Evolutionary conservation across 1,140 invertebrate genomes (phyloP).

Genomic region (Saccostrea echinata): DNA sequence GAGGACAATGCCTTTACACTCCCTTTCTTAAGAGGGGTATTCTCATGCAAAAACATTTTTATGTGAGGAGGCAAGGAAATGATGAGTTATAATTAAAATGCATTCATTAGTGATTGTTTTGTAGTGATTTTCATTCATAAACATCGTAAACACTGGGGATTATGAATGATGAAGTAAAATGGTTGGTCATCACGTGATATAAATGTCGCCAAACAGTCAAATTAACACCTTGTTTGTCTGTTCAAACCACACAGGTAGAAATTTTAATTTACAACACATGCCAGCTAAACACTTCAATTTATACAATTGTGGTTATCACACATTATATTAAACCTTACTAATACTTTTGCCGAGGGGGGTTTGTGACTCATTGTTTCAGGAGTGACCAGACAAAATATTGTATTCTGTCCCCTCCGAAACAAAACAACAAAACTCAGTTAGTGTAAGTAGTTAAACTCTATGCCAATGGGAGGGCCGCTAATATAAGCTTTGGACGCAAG

Average conservation of each 20-base stretch:
- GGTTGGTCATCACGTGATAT: not conserved
- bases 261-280: not conserved
- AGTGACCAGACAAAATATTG: not conserved
- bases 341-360: not conserved
- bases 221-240: constrained; percentile 1
- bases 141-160: not conserved
- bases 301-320: constrained; percentile 17
- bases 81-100: no score
- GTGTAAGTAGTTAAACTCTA: not conserved
- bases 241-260: constrained; percentile 25
- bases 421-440: not conserved
- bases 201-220: not conserved
- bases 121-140: not conserved
- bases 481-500: not conserved
- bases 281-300: not conserved
- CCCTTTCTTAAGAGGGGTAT: no score
- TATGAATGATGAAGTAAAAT: constrained; percentile 7
- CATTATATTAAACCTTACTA: not conserved
- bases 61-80: no score
- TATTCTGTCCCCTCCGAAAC: not conserved
- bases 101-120: constrained; percentile 12
- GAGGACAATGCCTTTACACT: no score
- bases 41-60: no score
- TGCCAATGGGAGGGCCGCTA: not conserved
- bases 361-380: not conserved